Evolutionary conservation across 2,797 vertebrate genomes (phyloP).

Genomic region (Brotogeris chrysoptera): DNA sequence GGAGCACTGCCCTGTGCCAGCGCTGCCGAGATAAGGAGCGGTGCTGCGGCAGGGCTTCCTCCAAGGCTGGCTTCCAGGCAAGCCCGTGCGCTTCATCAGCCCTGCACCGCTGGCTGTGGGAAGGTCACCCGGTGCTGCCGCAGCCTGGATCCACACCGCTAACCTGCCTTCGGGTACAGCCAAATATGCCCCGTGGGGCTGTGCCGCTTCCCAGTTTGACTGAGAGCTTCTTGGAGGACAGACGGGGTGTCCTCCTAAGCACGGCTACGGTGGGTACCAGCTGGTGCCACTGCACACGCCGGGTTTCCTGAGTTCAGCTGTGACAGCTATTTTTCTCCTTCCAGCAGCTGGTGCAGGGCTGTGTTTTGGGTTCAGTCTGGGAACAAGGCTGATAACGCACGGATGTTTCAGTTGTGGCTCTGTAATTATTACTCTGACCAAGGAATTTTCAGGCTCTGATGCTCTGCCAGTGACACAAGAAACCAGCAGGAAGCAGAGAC

Average conservation of each 20-base stretch:
- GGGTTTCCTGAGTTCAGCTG: neutral
- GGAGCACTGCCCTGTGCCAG: neutral
- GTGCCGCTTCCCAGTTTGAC: neutral
- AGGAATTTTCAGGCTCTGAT: neutral
- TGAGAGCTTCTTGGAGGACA: neutral
- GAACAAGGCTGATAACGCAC: neutral
- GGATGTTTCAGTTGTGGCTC: neutral
- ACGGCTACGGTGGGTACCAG: fast-evolving
- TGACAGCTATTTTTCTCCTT: neutral
- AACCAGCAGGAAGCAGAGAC: neutral
- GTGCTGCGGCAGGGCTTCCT: neutral
- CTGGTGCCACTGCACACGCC: neutral
- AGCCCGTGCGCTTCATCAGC: neutral
- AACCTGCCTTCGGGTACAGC: neutral
- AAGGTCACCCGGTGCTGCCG: neutral
- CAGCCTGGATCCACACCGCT: neutral
- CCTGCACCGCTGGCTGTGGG: neutral
- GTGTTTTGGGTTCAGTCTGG: neutral
- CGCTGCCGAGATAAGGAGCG: neutral
- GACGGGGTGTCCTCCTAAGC: neutral
- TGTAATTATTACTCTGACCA: neutral
- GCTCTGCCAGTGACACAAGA: neutral
- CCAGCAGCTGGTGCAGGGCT: neutral
- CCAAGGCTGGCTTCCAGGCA: neutral
- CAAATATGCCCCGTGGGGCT: neutral